Base-by-base conservation (phyloP, 30 jellyfish, hydroid and myxozoan genomes). In the Aurelia coerulea region DNA sequence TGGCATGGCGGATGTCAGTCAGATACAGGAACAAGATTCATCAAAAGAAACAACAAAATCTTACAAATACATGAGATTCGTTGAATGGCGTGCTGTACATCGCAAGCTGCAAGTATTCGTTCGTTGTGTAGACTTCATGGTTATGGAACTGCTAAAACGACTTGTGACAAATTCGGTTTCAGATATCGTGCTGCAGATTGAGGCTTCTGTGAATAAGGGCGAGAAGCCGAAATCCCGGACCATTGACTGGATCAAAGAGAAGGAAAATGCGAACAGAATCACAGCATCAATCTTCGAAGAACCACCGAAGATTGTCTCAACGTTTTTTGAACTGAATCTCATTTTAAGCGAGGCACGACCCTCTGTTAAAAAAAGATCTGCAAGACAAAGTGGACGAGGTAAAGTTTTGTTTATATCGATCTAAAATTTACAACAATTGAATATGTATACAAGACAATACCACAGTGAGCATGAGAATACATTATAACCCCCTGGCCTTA, bases 61-160 rank as follows among this genome's bases (percentile, higher is more conserved):
- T 6, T 91, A 54, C 81, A 91, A 91, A 63, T 84, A 62, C 83
- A 91, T 90, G 17, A 69, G 73, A 46, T 56, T 31, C 34, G 89
- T 92, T 34, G 83, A 60, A 35, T 80, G 89, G 86, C 78, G 87
- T 29, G 42, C 92, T 1, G 92, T 91, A 0, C 74, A 77, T 49
- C 78, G 81, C 39, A 71, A 76, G 52, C 80, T 91, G 15, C 87
- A 73, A 17, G 35, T 83, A 14, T 91, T 91, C 63, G 34, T 91
- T 29, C 97, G 93, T 13, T 65, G 88, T 46, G 90, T 84, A 2
- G 97, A 91, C 63, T 91, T 77, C 65, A 31, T 91, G 56, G 91
- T 84, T 3, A 79, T 85, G 90, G 96, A 91, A 62, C 71, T 76
- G 81, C 12, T 91, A 32, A 91, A 86, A 56, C 78, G 90, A 5